Evolutionary conservation across 2,888 invertebrate species (phyloP), one percentile per base, ranked within the genome.

Genomic region (Brachyopa scutellaris): DNA sequence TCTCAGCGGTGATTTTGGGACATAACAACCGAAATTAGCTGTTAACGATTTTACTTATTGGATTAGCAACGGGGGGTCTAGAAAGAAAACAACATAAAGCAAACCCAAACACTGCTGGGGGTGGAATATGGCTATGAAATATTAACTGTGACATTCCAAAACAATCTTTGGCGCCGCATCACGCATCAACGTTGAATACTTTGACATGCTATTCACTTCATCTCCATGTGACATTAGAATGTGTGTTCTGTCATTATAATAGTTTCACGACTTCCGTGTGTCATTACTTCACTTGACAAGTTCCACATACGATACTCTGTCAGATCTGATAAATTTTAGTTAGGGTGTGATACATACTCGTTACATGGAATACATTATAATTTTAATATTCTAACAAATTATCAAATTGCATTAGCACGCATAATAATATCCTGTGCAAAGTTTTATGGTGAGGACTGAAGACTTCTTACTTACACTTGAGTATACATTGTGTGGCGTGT

Each of bases 341-440:
- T n/a, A 17, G 31, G 53, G 21, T n/a, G 45, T 47, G 61, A 59
- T 57, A 57, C 17, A 40, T 9, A n/a, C n/a, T n/a, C n/a, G n/a
- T n/a, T n/a, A n/a, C n/a, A n/a, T n/a, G 61, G 19, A 11, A 33
- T 15, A 23, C 31, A 36, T 15, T 23, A 47, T 47, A 15, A 17
- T 62, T 47, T 36, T n/a, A n/a, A 36, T 23, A 19, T 36, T 15
- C 19, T 47, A 15, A 62, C 62, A 47, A 62, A 62, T 62, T 49
- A 62, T 36, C 62, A 62, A 62, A 49, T 62, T 62, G 62, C 47
- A 62, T 47, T 49, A 36, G 47, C 62, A 62, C 62, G 62, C 62
- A 42, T 61, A 45, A 42, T 59, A 23, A 13, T 13, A 17, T 59
- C 51, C 29, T 51, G 26, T 26, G 13, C 13, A 40, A 40, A 15